Evolutionary conservation across 2,113 vertebrate genomes (phyloP).

Genomic region (Solenodon paradoxus): DNA sequence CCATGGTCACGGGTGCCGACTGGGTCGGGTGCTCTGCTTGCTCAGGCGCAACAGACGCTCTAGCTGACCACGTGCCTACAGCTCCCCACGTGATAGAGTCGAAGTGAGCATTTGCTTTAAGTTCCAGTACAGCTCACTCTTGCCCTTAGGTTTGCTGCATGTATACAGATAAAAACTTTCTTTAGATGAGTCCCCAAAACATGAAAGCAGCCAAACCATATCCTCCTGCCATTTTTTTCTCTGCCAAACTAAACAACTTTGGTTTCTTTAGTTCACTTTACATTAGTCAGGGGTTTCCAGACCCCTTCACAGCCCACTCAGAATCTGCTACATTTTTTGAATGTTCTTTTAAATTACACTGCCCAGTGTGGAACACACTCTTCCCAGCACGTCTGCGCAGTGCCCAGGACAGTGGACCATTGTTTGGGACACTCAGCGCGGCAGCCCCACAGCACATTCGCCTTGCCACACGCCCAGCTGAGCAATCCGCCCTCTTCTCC

Average conservation of each 20-base stretch:
- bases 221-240: neutral
- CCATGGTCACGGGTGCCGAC: neutral
- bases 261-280: neutral
- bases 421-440: neutral
- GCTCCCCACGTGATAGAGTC: neutral
- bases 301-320: neutral
- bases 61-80: neutral
- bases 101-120: neutral
- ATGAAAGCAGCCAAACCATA: neutral
- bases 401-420: neutral
- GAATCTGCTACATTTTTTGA: neutral
- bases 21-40: neutral
- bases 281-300: neutral
- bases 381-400: neutral
- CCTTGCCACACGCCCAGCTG: neutral
- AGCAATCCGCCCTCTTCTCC: neutral
- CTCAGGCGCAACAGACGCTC: neutral
- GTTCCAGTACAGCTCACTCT: neutral
- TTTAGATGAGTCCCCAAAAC: too few relatives aligned
- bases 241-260: neutral
- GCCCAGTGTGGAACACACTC: neutral
- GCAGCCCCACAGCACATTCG: rapidly evolving
- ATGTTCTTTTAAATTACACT: neutral
- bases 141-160: neutral
- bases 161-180: too few relatives aligned